Base-by-base conservation (phyloP, 2,797 vertebrate genomes). In the Sebastes minor region DNA sequence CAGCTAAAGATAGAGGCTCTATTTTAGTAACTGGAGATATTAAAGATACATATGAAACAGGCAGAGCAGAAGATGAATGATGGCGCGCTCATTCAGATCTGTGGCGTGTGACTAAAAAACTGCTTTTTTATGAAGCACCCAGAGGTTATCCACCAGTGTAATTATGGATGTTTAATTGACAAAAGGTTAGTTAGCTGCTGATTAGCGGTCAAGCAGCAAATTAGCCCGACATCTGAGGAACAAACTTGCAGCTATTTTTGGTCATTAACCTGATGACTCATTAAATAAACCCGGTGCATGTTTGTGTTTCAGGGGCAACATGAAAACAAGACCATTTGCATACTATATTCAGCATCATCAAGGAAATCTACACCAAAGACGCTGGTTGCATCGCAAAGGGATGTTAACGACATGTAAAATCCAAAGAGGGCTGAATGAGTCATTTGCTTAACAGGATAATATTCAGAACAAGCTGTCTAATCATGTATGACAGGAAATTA, bases 1-100 rank as follows among this genome's bases (percentile, higher is more conserved):
- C 63, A 25, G 90, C 92, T 94, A 95, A 95, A 94, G 88, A 94
- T 95, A 94, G 94, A 88, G 38, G 38, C 76, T 89, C 94, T 95
- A 94, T 94, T 95, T 93, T 91, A 71, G 91, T 91, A 76, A 78
- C 78, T 74, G 84, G 3, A 87, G 87, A 91, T 92, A 93, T 94
- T 93, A 94, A 93, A 94, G 92, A 91, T 90, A 93, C 89, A 92
- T 92, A 91, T 76, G 88, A 91, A 92, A 84, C 56, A 80, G 88
- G 78, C 82, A 32, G 82, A 66, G 71, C 42, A 69, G 82, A 61
- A 84, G 85, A 89, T 82, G 86, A 93, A 91, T 80, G 87, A 88
- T 86, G 56, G 59, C 68, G 6, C 25, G 2, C 76, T 91, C 86
- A 86, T 89, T 91, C 85, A 78, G 74, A 77, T 23, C 25, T 11